Percentiles rank a stretch among this genome's conserved stretches.
These are phyloP conservation scores for Liopterus haemorrhoidalis DNA, from an alignment of 2,888 invertebrate genomes.

Conservation along the genomic window DNA sequence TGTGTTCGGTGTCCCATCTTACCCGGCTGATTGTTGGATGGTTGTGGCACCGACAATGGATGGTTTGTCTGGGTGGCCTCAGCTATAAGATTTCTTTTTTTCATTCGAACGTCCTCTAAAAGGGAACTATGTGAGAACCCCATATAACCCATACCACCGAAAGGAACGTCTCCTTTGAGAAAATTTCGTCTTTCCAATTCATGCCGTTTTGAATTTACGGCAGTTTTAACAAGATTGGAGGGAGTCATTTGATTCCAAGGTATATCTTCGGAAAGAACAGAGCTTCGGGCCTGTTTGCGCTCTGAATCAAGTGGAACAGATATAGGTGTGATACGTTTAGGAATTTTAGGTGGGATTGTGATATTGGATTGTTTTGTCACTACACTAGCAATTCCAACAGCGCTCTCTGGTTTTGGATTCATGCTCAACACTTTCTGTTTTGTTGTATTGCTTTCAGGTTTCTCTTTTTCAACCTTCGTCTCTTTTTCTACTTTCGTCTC, in stretches of 20 bases:
- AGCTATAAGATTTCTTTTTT: constrained; percentile 47
- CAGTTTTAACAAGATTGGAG: constrained; percentile 58
- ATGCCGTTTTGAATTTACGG: constrained; percentile 57
- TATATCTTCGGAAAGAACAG: constrained; percentile 29
- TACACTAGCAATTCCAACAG: constrained; percentile 23
- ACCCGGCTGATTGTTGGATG: constrained; percentile 55
- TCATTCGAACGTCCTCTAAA: constrained; percentile 41
- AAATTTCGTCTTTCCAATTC: constrained; percentile 51
- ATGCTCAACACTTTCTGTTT: constrained; percentile 6
- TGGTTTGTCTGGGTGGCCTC: constrained; percentile 48
- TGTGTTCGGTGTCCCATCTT: constrained; percentile 44
- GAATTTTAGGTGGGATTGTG: constrained; percentile 27
- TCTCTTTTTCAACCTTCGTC: constrained; percentile 14
- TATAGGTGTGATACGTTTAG: constrained; percentile 37
- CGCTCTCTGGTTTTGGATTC: constrained; percentile 22
- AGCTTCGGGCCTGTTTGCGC: constrained; percentile 36
- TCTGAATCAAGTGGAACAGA: constrained; percentile 36
- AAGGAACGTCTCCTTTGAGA: constrained; percentile 44
- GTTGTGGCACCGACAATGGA: constrained; percentile 44
- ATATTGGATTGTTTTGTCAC: constrained; percentile 27
- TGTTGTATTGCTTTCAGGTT: constrained; percentile 2
- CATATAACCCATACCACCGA: constrained; percentile 37
- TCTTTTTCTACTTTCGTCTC: constrained; percentile 12
- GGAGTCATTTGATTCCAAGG: constrained; percentile 48
- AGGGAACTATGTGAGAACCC: constrained; percentile 26